These are phyloP conservation scores for Uropetala carovei DNA, from an alignment of 2,888 invertebrate species.

Conservation along the genomic window DNA sequence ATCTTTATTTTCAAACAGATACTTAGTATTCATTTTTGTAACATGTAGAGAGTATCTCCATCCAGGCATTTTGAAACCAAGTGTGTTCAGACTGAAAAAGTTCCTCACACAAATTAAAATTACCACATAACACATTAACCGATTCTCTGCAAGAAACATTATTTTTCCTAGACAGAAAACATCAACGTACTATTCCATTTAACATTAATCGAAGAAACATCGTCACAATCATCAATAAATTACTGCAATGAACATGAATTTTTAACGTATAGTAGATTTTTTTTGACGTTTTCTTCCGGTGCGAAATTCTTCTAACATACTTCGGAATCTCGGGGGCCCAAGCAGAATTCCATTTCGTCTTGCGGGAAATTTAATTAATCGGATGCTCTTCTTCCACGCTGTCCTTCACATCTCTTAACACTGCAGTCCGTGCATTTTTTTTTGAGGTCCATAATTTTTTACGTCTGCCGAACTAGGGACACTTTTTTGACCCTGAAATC, in stretches of 20 bases:
- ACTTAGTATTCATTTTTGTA: background rate
- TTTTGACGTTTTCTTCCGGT: background rate
- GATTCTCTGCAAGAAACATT: conserved; percentile 55
- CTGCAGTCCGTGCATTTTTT: background rate
- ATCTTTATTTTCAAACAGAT: conserved; percentile 33
- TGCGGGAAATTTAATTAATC: too few relatives aligned
- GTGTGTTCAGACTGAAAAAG: conserved; percentile 12
- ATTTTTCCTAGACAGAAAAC: conserved; percentile 60
- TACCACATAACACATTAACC: conserved; percentile 34
- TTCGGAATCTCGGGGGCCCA: background rate
- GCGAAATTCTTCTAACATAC: background rate
- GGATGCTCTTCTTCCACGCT: background rate
- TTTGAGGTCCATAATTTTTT: background rate
- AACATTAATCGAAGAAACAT: conserved; percentile 63
- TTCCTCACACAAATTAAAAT: conserved; percentile 44
- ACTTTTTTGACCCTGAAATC: background rate
- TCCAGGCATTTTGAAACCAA: background rate
- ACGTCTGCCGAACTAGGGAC: conserved; percentile 1
- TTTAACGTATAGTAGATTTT: conserved; percentile 4
- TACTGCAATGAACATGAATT: conserved; percentile 55
- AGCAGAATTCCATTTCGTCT: background rate
- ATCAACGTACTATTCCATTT: conserved; percentile 50
- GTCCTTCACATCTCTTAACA: background rate
- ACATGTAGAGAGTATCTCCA: conserved; percentile 26
- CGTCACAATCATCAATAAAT: conserved; percentile 41